These are phyloP conservation scores for Pissodes strobi DNA, from an alignment of 1,140 invertebrate species.

Conservation along the genomic window DNA sequence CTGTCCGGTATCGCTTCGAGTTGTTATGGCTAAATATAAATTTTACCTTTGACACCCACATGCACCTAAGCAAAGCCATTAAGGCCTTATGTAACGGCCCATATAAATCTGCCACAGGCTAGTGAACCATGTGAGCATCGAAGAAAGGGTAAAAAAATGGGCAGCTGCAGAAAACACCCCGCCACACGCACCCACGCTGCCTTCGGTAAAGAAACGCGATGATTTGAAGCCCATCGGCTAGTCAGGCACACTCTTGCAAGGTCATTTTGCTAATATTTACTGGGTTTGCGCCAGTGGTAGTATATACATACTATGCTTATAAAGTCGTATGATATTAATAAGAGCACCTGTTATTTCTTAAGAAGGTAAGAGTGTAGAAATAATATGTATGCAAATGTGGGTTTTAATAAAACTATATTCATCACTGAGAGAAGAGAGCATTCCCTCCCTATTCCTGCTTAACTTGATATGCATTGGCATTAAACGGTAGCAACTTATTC, in stretches of 20 bases:
- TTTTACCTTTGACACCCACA: constrained; percentile 30
- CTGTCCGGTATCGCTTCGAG: constrained; percentile 18
- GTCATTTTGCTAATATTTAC: too few species aligned
- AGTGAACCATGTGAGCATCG: constrained; percentile 25
- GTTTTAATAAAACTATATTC: too few species aligned
- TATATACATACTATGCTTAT: too few species aligned
- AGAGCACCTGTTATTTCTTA: too few species aligned
- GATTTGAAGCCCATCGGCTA: constrained; percentile 6
- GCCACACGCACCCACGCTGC: constrained; percentile 17
- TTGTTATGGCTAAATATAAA: constrained; percentile 32
- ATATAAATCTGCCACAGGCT: constrained; percentile 34
- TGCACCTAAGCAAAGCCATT: constrained; percentile 25
- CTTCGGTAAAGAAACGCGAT: neutral
- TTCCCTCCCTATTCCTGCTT: too few species aligned
- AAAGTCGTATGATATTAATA: too few species aligned
- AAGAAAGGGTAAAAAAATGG: constrained; percentile 22
- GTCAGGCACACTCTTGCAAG: constrained; percentile 7
- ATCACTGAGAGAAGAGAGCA: too few species aligned
- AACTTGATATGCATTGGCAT: too few species aligned
- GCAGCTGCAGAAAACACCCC: constrained; percentile 21
- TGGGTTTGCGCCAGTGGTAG: too few species aligned
- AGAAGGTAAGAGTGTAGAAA: too few species aligned
- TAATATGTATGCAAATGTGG: too few species aligned
- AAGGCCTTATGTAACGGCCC: constrained; percentile 33
- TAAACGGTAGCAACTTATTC: too few species aligned